phyloP scores from a whole-genome alignment of 2,797 vertebrate genomes.

The Adrianichthys oophorus region DNA sequence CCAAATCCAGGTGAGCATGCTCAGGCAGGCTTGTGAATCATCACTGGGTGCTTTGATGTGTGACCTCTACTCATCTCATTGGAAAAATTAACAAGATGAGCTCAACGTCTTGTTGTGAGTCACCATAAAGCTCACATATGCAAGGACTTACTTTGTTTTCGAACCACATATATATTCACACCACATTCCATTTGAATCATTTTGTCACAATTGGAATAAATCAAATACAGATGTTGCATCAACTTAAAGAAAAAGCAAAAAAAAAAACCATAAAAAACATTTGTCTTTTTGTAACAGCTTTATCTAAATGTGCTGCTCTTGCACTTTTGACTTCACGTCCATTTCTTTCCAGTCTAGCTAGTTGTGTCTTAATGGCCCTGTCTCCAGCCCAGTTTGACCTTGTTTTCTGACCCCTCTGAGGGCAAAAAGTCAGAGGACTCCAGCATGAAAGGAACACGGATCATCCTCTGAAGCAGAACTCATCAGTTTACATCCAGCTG shows the following conservation, averaged over 20 bases:
- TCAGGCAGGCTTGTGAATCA: constrained; percentile 66
- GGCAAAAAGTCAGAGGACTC: constrained; percentile 54
- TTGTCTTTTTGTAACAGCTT: constrained; percentile 11
- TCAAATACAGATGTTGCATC: not conserved
- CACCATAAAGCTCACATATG: constrained; percentile 19
- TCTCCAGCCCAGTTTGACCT: constrained; percentile 34
- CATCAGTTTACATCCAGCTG: constrained; percentile 45
- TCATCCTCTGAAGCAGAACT: constrained; percentile 55
- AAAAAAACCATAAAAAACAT: not conserved
- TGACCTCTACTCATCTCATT: constrained; percentile 58
- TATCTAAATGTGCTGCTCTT: constrained; percentile 5
- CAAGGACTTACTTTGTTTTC: not conserved
- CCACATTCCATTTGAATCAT: no score
- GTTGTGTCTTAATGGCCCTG: constrained; percentile 18
- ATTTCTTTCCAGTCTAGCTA: constrained; percentile 23
- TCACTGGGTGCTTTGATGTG: constrained; percentile 70
- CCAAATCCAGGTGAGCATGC: constrained; percentile 67
- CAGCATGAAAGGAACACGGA: constrained; percentile 34
- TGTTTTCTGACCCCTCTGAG: constrained; percentile 35
- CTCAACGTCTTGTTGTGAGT: constrained; percentile 28
- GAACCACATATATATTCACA: not conserved
- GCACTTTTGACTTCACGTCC: constrained; percentile 40
- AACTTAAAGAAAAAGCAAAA: constrained; percentile 5
- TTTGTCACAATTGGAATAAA: no score
- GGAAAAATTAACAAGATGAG: constrained; percentile 56